Conservation (phyloP, 2,113 vertebrate species). For the Grammomys dolichurus region DNA sequence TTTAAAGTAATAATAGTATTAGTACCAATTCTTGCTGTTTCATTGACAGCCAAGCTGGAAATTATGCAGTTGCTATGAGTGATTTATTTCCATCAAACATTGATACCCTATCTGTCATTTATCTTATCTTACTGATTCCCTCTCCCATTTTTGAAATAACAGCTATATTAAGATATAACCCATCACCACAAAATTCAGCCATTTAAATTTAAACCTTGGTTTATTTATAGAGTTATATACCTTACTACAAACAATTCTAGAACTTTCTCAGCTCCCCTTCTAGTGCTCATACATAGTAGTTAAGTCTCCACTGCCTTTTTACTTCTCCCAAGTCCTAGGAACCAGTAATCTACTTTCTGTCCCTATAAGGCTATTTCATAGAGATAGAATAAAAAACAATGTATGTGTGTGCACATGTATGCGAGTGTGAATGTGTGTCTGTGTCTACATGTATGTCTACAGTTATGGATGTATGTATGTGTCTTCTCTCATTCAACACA, state of each 20-base stretch:
- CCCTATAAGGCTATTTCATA: slow-evolving; percentile 14
- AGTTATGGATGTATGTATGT: background rate
- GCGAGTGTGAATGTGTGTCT: background rate
- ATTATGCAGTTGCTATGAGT: background rate
- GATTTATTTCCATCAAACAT: background rate
- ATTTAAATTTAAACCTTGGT: slow-evolving; percentile 16
- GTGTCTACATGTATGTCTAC: background rate
- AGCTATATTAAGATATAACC: slow-evolving; percentile 57
- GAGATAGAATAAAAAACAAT: background rate
- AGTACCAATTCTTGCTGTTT: slow-evolving; percentile 47
- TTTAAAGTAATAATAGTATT: slow-evolving; percentile 2
- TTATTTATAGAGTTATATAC: background rate
- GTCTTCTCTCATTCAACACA: slow-evolving; percentile 31
- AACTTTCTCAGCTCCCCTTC: background rate
- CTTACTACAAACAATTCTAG: background rate
- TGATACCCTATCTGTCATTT: background rate
- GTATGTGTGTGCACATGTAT: background rate
- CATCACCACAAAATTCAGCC: background rate
- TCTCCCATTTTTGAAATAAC: background rate
- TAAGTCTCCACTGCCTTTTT: background rate
- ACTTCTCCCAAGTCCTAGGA: background rate
- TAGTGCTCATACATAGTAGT: background rate
- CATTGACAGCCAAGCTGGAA: slow-evolving; percentile 31
- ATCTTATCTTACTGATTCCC: background rate
- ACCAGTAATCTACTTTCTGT: background rate